Conservation (phyloP, 2,113 vertebrate species). For the Tiliqua scincoides region DNA sequence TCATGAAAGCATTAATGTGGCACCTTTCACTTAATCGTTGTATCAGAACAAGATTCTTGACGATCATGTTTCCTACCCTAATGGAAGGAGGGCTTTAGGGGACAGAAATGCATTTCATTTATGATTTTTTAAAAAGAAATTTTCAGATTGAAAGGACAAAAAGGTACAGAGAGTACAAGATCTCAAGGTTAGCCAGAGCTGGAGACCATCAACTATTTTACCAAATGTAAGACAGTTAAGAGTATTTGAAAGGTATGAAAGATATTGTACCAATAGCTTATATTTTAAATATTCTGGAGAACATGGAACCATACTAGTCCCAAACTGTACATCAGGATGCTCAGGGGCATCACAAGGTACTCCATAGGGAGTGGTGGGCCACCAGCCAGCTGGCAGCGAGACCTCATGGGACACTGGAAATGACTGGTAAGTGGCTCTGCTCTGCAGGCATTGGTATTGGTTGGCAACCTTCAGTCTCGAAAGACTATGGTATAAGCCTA, state of each 20-base stretch:
- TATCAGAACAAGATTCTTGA: neutral
- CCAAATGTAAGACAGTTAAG: neutral
- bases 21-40: neutral
- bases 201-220: neutral
- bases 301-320: no score
- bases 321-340: no score
- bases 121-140: neutral
- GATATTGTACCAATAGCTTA: neutral
- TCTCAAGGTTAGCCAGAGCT: neutral
- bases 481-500: no score
- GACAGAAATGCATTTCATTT: neutral
- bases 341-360: no score
- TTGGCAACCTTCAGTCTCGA: no score
- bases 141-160: neutral
- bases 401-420: no score
- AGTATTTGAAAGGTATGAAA: neutral
- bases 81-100: neutral
- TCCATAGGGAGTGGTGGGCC: no score
- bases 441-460: no score
- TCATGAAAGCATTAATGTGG: neutral
- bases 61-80: neutral
- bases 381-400: no score
- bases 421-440: no score
- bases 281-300: neutral
- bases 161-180: neutral